Base-by-base conservation (phyloP, 2,888 invertebrate species). In the Drosophila mayaguana region DNA sequence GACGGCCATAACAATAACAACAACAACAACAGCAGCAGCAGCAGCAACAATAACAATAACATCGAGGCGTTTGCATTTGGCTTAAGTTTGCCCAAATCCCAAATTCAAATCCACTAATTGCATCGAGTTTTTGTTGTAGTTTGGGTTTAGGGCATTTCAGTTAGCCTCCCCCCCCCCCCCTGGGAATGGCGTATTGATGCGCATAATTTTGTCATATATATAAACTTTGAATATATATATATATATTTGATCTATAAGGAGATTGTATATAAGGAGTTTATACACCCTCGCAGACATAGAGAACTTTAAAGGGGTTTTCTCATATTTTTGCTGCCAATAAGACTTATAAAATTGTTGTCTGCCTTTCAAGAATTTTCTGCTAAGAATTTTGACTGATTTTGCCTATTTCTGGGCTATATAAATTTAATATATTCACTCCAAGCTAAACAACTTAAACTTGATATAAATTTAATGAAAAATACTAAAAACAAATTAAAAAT, bases 71-170 rank as follows among this genome's bases (percentile, higher is more conserved):
- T 71, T 57, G 60, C 75, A 70, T 75, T 73, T 83, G 71, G 73
- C 75, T 73, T 53, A 72, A 80, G 72, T 76, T 78, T 65, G 53
- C 59, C 63, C 66, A 62, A 71, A 75, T 75, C 57, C 65, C 68
- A 82, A 78, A 72, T 75, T 73, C 74, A 89, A 89, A 88, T 90
- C 88, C 86, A 82, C 78, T 90, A 89, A 89, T 90, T 89, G 83
- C 80, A 72, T 73, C 75, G 72, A 76, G 83, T 70, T 90, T 68
- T 63, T 75, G 75, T 74, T 80, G 75, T 28, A 68, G 67, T 80
- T 78, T 63, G 25, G 69, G 57, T 20, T 78, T 73, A 65, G 51
- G 69, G 46, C 66, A 43, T 46, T 76, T 53, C 38, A 3, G 38
- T 67, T 55, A 8, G 20, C n/a, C 34, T n/a, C 18, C 34, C 34